Evolutionary conservation across 2,113 vertebrate species (phyloP).

Genomic region (Protomyctophum bolini): DNA sequence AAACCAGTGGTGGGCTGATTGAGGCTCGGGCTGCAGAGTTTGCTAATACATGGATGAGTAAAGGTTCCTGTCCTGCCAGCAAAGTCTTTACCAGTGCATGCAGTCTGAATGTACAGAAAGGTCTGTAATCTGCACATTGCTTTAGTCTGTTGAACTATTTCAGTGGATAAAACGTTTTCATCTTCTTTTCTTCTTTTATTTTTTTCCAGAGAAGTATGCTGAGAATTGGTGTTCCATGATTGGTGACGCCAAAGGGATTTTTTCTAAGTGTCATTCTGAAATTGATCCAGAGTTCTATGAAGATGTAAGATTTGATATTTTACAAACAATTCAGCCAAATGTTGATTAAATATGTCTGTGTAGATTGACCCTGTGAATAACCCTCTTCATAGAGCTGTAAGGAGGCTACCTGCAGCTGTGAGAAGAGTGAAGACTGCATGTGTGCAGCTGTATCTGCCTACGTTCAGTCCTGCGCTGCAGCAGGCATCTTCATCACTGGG

Average conservation of each 20-base stretch:
- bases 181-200: not conserved
- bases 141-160: too few relatives aligned
- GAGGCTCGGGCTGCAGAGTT: conserved; percentile 85
- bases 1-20: conserved; percentile 76
- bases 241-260: conserved; percentile 73
- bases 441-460: conserved; percentile 87
- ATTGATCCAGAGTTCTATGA: conserved; percentile 82
- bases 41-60: conserved; percentile 86
- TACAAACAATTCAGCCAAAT: not conserved
- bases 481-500: conserved; percentile 73
- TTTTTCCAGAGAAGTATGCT: conserved; percentile 84
- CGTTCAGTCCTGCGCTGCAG: conserved; percentile 81
- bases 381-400: conserved; percentile 82
- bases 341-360: not conserved
- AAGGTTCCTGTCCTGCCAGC: conserved; percentile 75
- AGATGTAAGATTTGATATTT: conserved; percentile 71
- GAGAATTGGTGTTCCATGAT: conserved; percentile 86
- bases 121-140: conserved; percentile 61
- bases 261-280: conserved; percentile 83
- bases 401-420: conserved; percentile 89
- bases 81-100: conserved; percentile 83
- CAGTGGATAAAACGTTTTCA: too few relatives aligned
- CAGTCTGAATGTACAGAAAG: conserved; percentile 82
- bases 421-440: conserved; percentile 87
- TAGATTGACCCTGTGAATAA: not conserved